Conservation (phyloP, 2,888 invertebrate species). For the Neocrepidodera transversa region DNA sequence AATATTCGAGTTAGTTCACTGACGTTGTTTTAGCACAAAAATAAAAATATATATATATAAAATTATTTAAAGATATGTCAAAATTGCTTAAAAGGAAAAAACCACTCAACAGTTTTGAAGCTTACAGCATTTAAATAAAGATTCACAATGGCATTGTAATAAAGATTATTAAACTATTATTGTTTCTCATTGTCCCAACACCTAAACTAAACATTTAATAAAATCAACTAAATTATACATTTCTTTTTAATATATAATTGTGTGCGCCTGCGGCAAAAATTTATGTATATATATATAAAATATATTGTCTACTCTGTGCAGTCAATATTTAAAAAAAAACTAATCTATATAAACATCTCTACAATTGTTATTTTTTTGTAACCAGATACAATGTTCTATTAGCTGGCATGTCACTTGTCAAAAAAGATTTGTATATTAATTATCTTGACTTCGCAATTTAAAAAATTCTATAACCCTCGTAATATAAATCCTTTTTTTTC, state of each 20-base stretch:
- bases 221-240: slow-evolving; percentile 43
- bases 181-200: slow-evolving; percentile 54
- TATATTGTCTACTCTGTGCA: slow-evolving; percentile 59
- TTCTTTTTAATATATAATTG: slow-evolving; percentile 30
- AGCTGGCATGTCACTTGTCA: no score
- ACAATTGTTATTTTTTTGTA: slow-evolving; percentile 33
- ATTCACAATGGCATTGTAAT: slow-evolving; percentile 47
- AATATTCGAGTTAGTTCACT: slow-evolving; percentile 10
- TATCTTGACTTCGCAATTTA: no score
- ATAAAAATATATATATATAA: slow-evolving; percentile 19
- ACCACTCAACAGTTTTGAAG: slow-evolving; percentile 47
- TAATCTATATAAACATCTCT: slow-evolving; percentile 46
- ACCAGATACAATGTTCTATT: no score
- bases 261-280: slow-evolving; percentile 30
- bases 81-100: slow-evolving; percentile 42
- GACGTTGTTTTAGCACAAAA: slow-evolving; percentile 20
- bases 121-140: slow-evolving; percentile 51
- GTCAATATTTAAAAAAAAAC: slow-evolving; percentile 50
- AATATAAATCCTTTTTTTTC: no score
- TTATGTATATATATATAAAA: slow-evolving; percentile 37
- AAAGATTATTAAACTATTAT: slow-evolving; percentile 44
- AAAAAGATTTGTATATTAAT: no score
- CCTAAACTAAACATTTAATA: slow-evolving; percentile 51
- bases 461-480: no score
- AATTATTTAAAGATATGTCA: slow-evolving; percentile 34